Evolutionary conservation across 2,113 vertebrate species (phyloP).

Genomic region (Eolophus roseicapilla): DNA sequence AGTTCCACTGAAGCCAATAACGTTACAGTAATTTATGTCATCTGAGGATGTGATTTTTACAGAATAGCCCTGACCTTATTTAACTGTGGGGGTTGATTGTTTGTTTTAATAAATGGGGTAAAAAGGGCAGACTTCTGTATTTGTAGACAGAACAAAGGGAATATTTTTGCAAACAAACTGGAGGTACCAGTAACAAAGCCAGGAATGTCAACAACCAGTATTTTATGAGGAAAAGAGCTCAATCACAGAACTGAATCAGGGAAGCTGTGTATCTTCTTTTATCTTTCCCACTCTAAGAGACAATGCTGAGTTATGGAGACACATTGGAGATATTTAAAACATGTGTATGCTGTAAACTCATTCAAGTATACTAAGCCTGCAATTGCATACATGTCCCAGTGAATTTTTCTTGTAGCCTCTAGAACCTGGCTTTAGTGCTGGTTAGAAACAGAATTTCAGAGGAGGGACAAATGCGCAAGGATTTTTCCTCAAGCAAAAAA

Average conservation of each 20-base stretch:
- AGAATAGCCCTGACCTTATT: neutral
- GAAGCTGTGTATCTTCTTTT: neutral
- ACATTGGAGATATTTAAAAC: neutral
- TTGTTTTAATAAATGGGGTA: neutral
- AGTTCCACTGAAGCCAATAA: conserved; percentile 9
- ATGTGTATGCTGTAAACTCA: neutral
- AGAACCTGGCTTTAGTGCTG: neutral
- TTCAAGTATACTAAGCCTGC: neutral
- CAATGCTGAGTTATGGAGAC: neutral
- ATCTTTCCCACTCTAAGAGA: neutral
- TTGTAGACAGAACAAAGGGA: neutral
- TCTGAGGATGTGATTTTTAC: conserved; percentile 6
- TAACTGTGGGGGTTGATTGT: neutral
- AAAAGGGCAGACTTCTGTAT: neutral
- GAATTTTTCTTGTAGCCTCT: neutral
- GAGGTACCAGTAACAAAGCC: neutral
- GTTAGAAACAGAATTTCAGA: neutral
- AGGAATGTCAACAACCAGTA: neutral
- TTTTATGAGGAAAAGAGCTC: neutral
- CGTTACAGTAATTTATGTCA: conserved; percentile 13
- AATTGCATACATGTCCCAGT: rapidly evolving
- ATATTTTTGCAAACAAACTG: neutral
- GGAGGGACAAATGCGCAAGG: rapidly evolving
- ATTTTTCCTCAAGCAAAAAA: neutral
- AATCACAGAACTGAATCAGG: neutral